Evolutionary conservation across 2,113 vertebrate genomes (phyloP), one percentile per base, ranked within the genome.

Genomic region (Misgurnus mizolepis): DNA sequence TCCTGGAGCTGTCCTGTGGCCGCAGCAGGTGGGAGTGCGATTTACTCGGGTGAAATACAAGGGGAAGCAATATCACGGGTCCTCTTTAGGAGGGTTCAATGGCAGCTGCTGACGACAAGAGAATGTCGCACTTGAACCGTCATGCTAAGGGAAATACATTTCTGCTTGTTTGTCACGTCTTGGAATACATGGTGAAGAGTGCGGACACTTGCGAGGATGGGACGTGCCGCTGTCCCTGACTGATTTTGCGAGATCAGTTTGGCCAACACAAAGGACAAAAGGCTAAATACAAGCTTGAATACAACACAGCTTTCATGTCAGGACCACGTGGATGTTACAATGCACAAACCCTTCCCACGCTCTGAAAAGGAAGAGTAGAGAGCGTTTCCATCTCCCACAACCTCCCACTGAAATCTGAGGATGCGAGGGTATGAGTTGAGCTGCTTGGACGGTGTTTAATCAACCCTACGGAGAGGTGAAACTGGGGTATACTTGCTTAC

Each of bases 241-340:
- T n/a, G 40, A 6, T 45, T 73, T 60, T 58, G 41, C 45, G 45
- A 66, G 41, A 49, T 74, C 70, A 34, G 39, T 49, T 75, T n/a
- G 27, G 49, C 76, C 49, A 77, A 65, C 0, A 72, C 74, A 69
- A 74, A 62, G 15, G 17, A 65, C 66, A 71, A 45, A 74, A 61
- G 18, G 34, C n/a, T 27, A 61, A 65, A 73, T n/a, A 41, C 49
- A n/a, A 67, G 47, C 27, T 47, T 62, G 58, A 62, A 58, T 22
- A 76, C 76, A 79, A 83, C 56, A 67, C 71, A 70, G 79, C 82
- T 73, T 83, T 82, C 67, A 64, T 78, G 75, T 80, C 34, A 64
- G 61, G 11, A 82, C 65, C 83, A 81, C 83, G 79, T 81, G 75
- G 83, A 75, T 75, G 41, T 76, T 84, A 80, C 78, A 80, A 81